Conservation (phyloP, 2,113 vertebrate genomes). For the Silurus asotus region DNA sequence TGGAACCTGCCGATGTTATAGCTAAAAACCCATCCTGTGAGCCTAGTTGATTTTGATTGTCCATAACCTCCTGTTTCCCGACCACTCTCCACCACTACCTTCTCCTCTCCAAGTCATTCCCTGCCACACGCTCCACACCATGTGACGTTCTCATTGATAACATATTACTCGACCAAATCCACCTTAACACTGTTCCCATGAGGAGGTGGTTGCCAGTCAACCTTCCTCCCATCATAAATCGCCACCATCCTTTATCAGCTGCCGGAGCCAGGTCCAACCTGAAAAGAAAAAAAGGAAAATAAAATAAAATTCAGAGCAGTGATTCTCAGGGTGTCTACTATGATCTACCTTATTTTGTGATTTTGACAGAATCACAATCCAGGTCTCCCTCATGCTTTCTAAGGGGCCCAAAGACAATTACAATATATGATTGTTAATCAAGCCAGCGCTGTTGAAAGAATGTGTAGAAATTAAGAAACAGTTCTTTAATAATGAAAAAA, state of each 20-base stretch:
- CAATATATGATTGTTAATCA: constrained; percentile 64
- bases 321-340: constrained; percentile 77
- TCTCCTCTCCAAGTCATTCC: constrained; percentile 70
- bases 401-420: constrained; percentile 75
- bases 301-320: constrained; percentile 65
- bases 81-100: constrained; percentile 76
- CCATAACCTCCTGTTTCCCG: constrained; percentile 74
- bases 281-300: constrained; percentile 59
- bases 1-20: constrained; percentile 80
- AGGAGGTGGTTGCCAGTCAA: constrained; percentile 74
- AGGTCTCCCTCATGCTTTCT: constrained; percentile 68
- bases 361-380: constrained; percentile 57
- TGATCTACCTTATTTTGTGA: constrained; percentile 69
- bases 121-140: constrained; percentile 76
- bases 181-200: constrained; percentile 79
- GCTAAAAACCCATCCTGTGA: constrained; percentile 80
- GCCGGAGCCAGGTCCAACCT: constrained; percentile 64
- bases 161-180: constrained; percentile 74
- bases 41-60: constrained; percentile 75
- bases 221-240: constrained; percentile 70
- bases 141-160: constrained; percentile 82
- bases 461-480: constrained; percentile 72
- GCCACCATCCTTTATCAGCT: constrained; percentile 68
- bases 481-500: constrained; percentile 67
- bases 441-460: constrained; percentile 79